Evolutionary conservation across 1,140 invertebrate genomes (phyloP), one percentile per base, ranked within the genome.

Genomic region (Plectus sambesii): DNA sequence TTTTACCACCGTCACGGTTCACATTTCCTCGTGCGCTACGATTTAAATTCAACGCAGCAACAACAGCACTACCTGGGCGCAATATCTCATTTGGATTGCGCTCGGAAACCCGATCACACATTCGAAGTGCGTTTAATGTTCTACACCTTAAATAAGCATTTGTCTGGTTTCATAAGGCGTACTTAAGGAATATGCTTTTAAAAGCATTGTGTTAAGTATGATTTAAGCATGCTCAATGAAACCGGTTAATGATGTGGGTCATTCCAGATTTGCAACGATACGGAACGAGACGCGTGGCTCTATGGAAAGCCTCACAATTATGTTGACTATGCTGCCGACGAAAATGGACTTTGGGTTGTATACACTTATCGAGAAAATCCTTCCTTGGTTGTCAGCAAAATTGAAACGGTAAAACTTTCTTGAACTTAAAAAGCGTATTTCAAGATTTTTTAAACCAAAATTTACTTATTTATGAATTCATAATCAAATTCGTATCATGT

Each of bases 271-370:
- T 67, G 64, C 39, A 69, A 67, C 47, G 64, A 69, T 36, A 68
- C 66, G 6, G 61, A 65, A 15, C 49, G 67, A 12, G 53, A 67
- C 45, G 43, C 47, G 24, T 67, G 66, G 66, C 48, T 67, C 6
- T 67, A 67, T 43, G 53, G 61, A 42, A 29, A 64, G 2, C 48
- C 63, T 15, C 70, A 80, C 47, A 85, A 83, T 60, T 84, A 80
- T 68, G 82, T 93, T 58, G 89, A 96, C 69, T 84, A 93, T 54
- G 82, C 83, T 54, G 82, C 83, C 0, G 92, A 97, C 66, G 88
- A 96, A 63, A 94, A 94, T 66, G 74, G 74, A 17, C 41, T 76
- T 12, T 75, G 77, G 90, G 58, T 73, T 3, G 57, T 76, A 2
- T 76, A 73, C 39, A 60, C 68, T 23, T 20, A 76, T 85, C 33